These are phyloP conservation scores for Syrista parreyssii DNA, from an alignment of 2,888 invertebrate genomes.

Conservation along the genomic window DNA sequence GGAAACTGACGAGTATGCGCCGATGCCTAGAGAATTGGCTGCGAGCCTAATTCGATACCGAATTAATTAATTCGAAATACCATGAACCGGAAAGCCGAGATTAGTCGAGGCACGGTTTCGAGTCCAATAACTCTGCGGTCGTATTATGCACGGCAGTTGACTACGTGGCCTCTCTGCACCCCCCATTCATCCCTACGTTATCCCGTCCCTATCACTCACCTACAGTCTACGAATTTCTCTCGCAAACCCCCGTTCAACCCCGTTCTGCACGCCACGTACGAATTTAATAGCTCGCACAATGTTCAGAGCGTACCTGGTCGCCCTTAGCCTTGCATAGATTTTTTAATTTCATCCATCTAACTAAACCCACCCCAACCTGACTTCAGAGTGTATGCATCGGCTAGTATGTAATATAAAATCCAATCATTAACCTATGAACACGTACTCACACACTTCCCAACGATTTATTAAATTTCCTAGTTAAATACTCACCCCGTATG, in stretches of 20 bases:
- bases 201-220: not conserved
- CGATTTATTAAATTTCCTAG: not conserved
- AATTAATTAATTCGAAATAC: constrained; percentile 59
- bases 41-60: constrained; percentile 49
- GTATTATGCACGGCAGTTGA: not conserved
- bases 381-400: not conserved
- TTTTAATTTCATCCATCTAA: not conserved
- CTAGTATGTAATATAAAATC: not conserved
- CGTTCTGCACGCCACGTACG: too few species aligned
- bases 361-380: not conserved
- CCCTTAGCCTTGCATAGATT: not conserved
- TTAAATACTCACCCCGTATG: not conserved
- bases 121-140: constrained; percentile 12
- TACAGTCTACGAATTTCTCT: not conserved
- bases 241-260: too few species aligned
- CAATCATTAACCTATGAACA: not conserved
- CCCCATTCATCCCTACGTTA: not conserved
- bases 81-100: constrained; percentile 48
- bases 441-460: not conserved
- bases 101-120: constrained; percentile 37
- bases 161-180: not conserved
- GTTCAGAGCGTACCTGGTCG: not conserved
- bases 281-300: not conserved
- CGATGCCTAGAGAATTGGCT: constrained; percentile 45
- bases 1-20: constrained; percentile 10